Evolutionary conservation across 1,140 invertebrate genomes (phyloP), one percentile per base, ranked within the genome.

Genomic region (Metopolophium dirhodum): DNA sequence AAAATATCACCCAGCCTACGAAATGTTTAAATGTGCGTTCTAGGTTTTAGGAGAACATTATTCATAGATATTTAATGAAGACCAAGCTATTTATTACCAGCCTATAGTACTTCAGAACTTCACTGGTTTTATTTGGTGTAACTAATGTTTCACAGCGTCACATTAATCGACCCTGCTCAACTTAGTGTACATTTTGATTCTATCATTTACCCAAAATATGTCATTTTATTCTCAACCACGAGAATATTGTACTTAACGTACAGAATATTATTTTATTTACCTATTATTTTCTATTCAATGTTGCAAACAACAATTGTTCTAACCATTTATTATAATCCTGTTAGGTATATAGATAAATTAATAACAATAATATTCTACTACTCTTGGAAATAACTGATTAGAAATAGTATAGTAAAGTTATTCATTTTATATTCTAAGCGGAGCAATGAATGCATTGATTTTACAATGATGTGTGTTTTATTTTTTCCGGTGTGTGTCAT

Each of bases 51-150:
- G 47, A 11, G 4, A 87, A 88, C 86, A 22, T 88, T 51, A 89
- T 89, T 89, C 49, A 26, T 89, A 54, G n/a, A 89, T 89, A 54
- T 89, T 20, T 54, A 54, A 89, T 89, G n/a, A 89, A 37, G 87
- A 54, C 87, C 49, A 35, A n/a, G 35, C 47, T 51, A 88, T 88
- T 88, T 54, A 88, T 88, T 49, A 88, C 20, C 22, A 18, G 49
- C 22, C 47, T 51, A 37, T 30, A n/a, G 30, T 51, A 7, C 49
- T 14, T 57, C n/a, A 54, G n/a, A 22, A 89, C 22, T 54, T 89
- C 49, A 54, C 49, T 51, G n/a, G 87, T 54, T 54, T 89, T 22
- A 35, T 89, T 54, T 22, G 4, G n/a, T 89, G 8, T 54, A 89
- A 89, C 37, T 89, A 89, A 54, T 89, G 49, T 89, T 54, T 89